phyloP scores from a whole-genome alignment of 2,888 invertebrate species.

The Globia sparganii region DNA sequence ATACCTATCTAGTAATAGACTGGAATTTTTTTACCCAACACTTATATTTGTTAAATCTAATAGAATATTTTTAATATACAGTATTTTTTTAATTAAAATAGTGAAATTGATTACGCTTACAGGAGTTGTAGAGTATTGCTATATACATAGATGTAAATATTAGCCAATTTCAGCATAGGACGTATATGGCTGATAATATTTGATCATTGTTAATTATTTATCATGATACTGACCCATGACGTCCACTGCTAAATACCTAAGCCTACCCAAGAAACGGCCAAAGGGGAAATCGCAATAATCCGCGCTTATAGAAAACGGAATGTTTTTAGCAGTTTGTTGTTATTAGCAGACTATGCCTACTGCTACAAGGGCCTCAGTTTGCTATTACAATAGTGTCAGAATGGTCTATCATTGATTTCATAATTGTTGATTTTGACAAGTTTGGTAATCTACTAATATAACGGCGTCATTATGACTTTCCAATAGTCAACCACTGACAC shows the following conservation, averaged over 20 bases:
- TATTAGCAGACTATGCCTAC: not conserved
- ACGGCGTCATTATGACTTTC: too few relatives aligned
- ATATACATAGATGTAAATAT: not conserved
- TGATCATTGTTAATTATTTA: slow-evolving; percentile 27
- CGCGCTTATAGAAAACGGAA: slow-evolving; percentile 22
- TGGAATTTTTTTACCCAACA: not conserved
- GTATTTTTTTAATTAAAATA: too few relatives aligned
- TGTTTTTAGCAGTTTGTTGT: slow-evolving; percentile 8
- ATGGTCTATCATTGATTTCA: too few relatives aligned
- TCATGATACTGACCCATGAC: not conserved
- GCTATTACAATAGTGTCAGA: too few relatives aligned
- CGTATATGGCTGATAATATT: not conserved
- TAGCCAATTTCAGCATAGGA: not conserved
- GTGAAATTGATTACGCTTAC: too few relatives aligned
- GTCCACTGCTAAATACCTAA: slow-evolving; percentile 14
- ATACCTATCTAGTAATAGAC: too few relatives aligned
- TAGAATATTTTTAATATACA: not conserved
- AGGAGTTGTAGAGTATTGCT: too few relatives aligned
- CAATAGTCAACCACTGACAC: too few relatives aligned
- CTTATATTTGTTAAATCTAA: not conserved
- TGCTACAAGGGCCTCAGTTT: too few relatives aligned
- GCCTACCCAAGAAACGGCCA: not conserved
- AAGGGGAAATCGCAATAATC: slow-evolving; percentile 25
- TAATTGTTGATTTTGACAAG: too few relatives aligned
- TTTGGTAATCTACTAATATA: too few relatives aligned